Base-by-base conservation (phyloP, 2,113 vertebrate genomes). In the Elachura formosa region DNA sequence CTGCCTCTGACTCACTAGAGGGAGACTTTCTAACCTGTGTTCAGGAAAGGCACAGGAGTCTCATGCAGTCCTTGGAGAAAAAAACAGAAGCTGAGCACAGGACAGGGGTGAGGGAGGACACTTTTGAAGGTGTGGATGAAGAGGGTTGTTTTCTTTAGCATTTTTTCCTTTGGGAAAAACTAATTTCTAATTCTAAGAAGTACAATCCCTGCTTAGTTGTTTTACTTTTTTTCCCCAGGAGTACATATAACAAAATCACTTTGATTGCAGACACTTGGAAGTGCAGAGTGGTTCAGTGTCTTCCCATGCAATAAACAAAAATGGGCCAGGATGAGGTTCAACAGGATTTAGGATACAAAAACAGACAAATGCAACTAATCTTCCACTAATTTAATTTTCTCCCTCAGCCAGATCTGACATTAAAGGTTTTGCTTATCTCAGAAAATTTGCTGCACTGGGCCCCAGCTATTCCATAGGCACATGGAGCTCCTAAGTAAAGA, bases 401-500 rank as follows among this genome's bases (percentile, higher is more conserved):
- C 7, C 25, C 78, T 72, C 18, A 72, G 34, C 6, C 33, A 51
- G 4, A 40, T 59, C 15, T 45, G 45, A 45, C 6, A 38, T 4
- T 14, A 3, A 48, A 48, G 21, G 15, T 29, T 89, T 80, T 51
- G 46, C 11, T 22, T 23, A 13, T 12, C 34, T 83, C 11, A 54
- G 49, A 41, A 72, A 54, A 48, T 12, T 11, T 33, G 36, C 21
- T 62, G 15, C 14, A 6, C 2, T 13, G 17, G 10, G 41, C 41
- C 78, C 24, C 45, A 34, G 46, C n/a, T 74, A 6, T 49, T 82
- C 45, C 14, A 20, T 3, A 16, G 0, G 1, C 26, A 46, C 10
- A 22, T 10, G 16, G 34, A 77, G 24, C 40, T 34, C 0, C 0
- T 10, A 40, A 31, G 34, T 20, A 22, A 8, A 28, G 11, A 4